phyloP scores from a whole-genome alignment of 1,140 invertebrate species.

The Plutomurus gul region DNA sequence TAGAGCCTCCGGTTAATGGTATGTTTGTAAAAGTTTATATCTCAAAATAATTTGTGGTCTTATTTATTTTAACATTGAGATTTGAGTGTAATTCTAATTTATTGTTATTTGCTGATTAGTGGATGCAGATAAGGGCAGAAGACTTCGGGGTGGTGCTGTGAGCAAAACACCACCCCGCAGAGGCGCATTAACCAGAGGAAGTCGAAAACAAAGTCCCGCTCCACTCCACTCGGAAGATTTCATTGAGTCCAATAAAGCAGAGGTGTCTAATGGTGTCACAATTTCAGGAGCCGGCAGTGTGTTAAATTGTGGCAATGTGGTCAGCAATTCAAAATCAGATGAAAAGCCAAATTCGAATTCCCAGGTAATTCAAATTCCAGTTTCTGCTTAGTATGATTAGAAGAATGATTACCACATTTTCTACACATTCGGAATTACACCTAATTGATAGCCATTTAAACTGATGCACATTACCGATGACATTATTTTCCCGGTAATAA shows the following conservation, averaged over 20 bases:
- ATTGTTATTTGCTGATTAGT: not conserved
- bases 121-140: slow-evolving; percentile 2
- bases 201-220: slow-evolving; percentile 20
- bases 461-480: no score
- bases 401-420: no score
- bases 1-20: slow-evolving; percentile 10
- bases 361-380: no score
- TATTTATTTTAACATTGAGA: not conserved
- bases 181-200: not conserved
- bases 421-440: no score
- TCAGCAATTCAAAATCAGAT: not conserved
- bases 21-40: not conserved
- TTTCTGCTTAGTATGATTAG: no score
- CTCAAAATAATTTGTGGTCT: not conserved
- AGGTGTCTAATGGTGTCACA: not conserved
- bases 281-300: not conserved
- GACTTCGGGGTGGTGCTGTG: slow-evolving; percentile 3
- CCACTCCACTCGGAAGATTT: not conserved
- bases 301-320: not conserved
- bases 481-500: no score
- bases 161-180: slow-evolving; percentile 11
- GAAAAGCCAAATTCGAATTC: not conserved
- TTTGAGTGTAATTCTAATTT: not conserved
- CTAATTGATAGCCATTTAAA: no score
- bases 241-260: not conserved